These are phyloP conservation scores for Tetragonula clypearis DNA, from an alignment of 1,140 invertebrate species.

Conservation along the genomic window DNA sequence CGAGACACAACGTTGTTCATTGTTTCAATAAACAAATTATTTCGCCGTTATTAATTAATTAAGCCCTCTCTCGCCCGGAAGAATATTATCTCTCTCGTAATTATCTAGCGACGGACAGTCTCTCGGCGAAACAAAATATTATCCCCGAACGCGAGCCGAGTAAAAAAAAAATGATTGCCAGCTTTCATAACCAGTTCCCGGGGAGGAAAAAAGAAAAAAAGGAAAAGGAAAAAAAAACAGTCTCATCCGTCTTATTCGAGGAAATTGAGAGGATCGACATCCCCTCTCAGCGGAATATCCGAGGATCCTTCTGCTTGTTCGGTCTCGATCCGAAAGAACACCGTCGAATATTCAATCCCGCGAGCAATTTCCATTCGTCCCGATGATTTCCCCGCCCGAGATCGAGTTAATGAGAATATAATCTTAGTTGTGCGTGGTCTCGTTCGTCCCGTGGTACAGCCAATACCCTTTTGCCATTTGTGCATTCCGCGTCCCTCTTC, in stretches of 20 bases:
- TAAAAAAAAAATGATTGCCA: conserved; percentile 3
- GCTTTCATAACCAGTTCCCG: neutral
- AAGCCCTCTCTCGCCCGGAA: neutral
- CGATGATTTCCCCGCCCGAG: conserved; percentile 60
- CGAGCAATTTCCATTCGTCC: conserved; percentile 59
- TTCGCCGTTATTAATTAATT: neutral
- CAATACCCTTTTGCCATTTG: conserved; percentile 60
- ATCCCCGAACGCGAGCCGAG: neutral
- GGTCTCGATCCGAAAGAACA: conserved; percentile 26
- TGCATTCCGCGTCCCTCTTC: conserved; percentile 20
- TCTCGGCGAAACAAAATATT: neutral
- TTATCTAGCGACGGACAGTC: too few species aligned
- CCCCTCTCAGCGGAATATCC: conserved; percentile 11
- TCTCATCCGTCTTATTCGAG: conserved; percentile 22
- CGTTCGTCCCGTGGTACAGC: conserved; percentile 58
- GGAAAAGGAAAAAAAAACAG: neutral
- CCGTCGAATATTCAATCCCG: conserved; percentile 43
- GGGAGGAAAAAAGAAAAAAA: neutral
- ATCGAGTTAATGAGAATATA: conserved; percentile 76
- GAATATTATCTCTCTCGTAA: neutral
- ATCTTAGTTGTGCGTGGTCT: conserved; percentile 76
- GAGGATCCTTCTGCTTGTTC: conserved; percentile 11
- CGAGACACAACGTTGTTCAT: too few species aligned
- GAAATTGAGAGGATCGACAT: conserved; percentile 29
- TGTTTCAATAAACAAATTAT: neutral